Conservation (phyloP, 2,888 invertebrate species). For the Hydriomena furcata region DNA sequence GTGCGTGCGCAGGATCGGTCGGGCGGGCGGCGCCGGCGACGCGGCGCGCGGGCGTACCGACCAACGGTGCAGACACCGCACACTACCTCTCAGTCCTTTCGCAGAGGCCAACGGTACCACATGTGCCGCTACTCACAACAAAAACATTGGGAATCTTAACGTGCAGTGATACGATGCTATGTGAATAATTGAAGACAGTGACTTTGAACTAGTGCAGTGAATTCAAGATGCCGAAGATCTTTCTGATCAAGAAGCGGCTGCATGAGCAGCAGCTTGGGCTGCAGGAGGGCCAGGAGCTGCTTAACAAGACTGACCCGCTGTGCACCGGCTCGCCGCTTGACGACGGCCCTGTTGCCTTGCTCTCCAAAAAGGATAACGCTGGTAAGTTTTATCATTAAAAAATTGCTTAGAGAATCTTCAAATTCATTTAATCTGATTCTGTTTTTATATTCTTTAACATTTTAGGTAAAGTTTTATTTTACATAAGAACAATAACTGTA, state of each 20-base stretch:
- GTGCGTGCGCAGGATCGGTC: constrained; percentile 62
- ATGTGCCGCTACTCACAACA: constrained; percentile 79
- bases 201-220: constrained; percentile 74
- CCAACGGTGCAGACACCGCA: constrained; percentile 80
- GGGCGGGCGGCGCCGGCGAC: constrained; percentile 63
- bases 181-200: constrained; percentile 75
- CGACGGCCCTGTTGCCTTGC: constrained; percentile 85
- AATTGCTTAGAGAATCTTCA: neutral
- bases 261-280: constrained; percentile 95
- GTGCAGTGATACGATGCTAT: constrained; percentile 79
- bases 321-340: constrained; percentile 83
- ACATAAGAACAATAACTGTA: neutral
- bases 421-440: neutral
- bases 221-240: constrained; percentile 94
- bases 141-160: constrained; percentile 73
- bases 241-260: constrained; percentile 94
- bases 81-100: constrained; percentile 77
- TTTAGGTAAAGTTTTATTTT: too few species aligned
- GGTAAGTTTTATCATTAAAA: constrained; percentile 54
- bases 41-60: constrained; percentile 77
- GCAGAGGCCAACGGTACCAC: constrained; percentile 81
- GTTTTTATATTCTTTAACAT: too few species aligned
- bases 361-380: constrained; percentile 78
- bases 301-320: constrained; percentile 85
- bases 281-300: constrained; percentile 91